Evolutionary conservation across 92 coral and sea anemone genomes (phyloP).

Genomic region (Actinostola sp.): DNA sequence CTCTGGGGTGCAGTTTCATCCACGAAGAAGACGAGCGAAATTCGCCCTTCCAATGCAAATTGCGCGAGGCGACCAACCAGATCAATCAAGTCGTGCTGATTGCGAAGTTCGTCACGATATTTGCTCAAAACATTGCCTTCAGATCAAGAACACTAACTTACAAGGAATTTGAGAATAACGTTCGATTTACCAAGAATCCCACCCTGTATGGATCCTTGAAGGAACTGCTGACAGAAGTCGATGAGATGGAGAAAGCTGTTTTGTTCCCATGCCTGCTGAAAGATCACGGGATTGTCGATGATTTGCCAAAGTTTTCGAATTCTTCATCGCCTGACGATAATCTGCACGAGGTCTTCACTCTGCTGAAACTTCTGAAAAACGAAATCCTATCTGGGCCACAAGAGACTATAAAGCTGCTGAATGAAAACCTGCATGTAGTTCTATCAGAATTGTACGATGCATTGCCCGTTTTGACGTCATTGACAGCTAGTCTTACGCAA

Average conservation of each 20-base stretch:
- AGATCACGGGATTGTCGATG: constrained; percentile 48
- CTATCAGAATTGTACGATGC: constrained; percentile 54
- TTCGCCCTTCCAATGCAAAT: constrained; percentile 66
- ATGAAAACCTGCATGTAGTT: constrained; percentile 65
- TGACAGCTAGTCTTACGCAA: constrained; percentile 64
- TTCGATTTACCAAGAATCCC: constrained; percentile 31
- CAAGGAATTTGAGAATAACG: constrained; percentile 54
- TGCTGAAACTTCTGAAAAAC: constrained; percentile 62
- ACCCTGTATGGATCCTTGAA: constrained; percentile 61
- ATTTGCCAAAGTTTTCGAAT: constrained; percentile 27
- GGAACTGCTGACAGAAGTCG: constrained; percentile 64
- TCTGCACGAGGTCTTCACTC: constrained; percentile 63
- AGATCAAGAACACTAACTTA: constrained; percentile 41
- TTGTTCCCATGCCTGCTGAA: constrained; percentile 73
- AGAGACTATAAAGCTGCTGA: constrained; percentile 42
- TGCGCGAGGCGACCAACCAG: constrained; percentile 61
- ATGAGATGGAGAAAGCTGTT: constrained; percentile 80
- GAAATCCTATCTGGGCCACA: constrained; percentile 65
- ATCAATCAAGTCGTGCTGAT: constrained; percentile 67
- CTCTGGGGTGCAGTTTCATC: constrained; percentile 46
- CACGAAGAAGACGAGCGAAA: constrained; percentile 54
- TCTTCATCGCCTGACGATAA: constrained; percentile 27
- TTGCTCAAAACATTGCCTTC: constrained; percentile 38
- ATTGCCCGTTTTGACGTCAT: constrained; percentile 46
- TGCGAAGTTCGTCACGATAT: constrained; percentile 60